Percentiles rank a stretch among this genome's conserved stretches.
These are phyloP conservation scores for Philypnodon macrostomus DNA, from an alignment of 2,797 vertebrate genomes.

Conservation along the genomic window DNA sequence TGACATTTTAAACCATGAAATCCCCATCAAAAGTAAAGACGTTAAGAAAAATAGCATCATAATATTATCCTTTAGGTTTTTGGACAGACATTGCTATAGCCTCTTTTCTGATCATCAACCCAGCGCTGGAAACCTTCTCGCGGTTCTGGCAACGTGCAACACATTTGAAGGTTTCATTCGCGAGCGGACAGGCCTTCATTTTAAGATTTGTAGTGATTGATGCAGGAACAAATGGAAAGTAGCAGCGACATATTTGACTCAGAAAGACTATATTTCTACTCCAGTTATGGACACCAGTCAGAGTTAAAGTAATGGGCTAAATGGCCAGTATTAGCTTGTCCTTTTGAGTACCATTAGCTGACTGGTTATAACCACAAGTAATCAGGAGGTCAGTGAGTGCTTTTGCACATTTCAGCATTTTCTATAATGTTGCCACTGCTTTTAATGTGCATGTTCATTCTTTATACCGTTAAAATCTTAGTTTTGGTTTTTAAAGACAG, in stretches of 20 bases:
- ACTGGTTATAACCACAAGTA: slow-evolving; percentile 10
- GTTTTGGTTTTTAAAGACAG: too few species aligned
- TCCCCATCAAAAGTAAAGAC: too few species aligned
- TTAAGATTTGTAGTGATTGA: slow-evolving; percentile 30
- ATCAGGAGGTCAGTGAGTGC: slow-evolving; percentile 1
- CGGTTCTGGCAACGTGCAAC: slow-evolving; percentile 17
- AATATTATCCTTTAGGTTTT: too few species aligned
- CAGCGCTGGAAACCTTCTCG: slow-evolving; percentile 31
- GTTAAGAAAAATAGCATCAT: too few species aligned
- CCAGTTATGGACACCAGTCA: slow-evolving; percentile 26
- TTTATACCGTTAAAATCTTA: neutral
- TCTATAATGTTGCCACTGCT: neutral
- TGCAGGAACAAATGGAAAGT: slow-evolving; percentile 18
- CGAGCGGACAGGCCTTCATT: slow-evolving; percentile 21
- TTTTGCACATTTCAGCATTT: slow-evolving; percentile 9
- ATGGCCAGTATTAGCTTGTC: slow-evolving; percentile 6
- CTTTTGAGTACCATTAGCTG: slow-evolving; percentile 7
- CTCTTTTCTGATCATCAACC: slow-evolving; percentile 28
- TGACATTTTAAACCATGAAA: too few species aligned
- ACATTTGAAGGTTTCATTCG: slow-evolving; percentile 37
- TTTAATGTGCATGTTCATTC: neutral
- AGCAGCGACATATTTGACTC: slow-evolving; percentile 18
- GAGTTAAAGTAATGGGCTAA: slow-evolving; percentile 10
- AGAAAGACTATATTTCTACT: slow-evolving; percentile 26
- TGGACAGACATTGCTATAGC: slow-evolving; percentile 15